Evolutionary conservation across 2,888 invertebrate species (phyloP), one percentile per base, ranked within the genome.

Genomic region (Napeogenes inachia): DNA sequence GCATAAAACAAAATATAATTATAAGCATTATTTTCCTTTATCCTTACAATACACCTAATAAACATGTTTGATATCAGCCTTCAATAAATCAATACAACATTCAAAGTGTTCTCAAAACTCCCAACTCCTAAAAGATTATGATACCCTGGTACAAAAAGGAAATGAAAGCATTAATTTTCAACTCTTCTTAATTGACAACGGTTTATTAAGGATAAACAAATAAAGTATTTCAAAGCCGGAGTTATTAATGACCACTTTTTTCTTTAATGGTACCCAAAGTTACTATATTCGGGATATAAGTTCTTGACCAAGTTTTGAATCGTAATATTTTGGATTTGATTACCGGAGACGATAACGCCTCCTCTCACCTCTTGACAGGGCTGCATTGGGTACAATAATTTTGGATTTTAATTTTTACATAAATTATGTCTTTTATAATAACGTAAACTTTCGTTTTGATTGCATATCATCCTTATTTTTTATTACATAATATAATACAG

Each of bases 241-340:
- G 82, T 86, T 84, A 85, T 85, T 84, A 87, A 86, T 80, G 86
- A 76, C 73, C 78, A 81, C 78, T 82, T 83, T 84, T 77, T 80
- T 77, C 77, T 81, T 85, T 86, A 87, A 86, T 86, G 85, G 84
- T 82, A 75, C 70, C 79, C 82, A 76, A 78, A 79, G 84, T 82
- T 82, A 78, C 76, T 80, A 80, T 83, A 82, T 83, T 82, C 79
- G 81, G 82, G 82, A 82, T 79, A 77, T 84, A 84, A 86, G 85
- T 82, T 84, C 84, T 84, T 87, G 87, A 85, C 89, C 88, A 89
- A 89, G 86, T 89, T 89, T 86, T 86, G 87, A 88, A 87, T 89
- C 87, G 87, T 91, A 91, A 91, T 91, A 91, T 89, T 91, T 90
- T 85, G 87, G 87, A 85, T 79, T 89, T 89, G 91, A 91, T 91